phyloP scores from a whole-genome alignment of 2,797 vertebrate genomes.

The Knipowitschia caucasica region DNA sequence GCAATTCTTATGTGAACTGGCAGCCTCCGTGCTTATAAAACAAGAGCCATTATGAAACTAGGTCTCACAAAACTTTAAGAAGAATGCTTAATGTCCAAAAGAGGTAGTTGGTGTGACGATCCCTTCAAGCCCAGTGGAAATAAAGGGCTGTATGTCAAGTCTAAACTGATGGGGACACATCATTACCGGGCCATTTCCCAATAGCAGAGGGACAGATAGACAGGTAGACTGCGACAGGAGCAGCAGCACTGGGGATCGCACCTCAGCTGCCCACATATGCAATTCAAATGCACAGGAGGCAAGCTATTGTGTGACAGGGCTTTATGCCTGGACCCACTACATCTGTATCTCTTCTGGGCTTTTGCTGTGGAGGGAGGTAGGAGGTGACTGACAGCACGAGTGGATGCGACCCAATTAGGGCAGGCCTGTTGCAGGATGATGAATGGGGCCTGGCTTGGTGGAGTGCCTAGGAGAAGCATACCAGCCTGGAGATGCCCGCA shows the following conservation, averaged over 20 bases:
- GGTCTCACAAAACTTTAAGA: slow-evolving; percentile 68
- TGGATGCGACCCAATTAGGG: slow-evolving; percentile 79
- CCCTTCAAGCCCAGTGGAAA: slow-evolving; percentile 55
- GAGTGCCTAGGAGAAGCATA: slow-evolving; percentile 62
- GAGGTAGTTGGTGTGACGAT: slow-evolving; percentile 36
- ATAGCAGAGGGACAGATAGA: slow-evolving; percentile 51
- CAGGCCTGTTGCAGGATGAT: slow-evolving; percentile 76
- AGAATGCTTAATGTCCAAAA: slow-evolving; percentile 66
- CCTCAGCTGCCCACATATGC: slow-evolving; percentile 72
- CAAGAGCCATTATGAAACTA: slow-evolving; percentile 67
- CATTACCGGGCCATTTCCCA: slow-evolving; percentile 64
- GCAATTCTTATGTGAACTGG: slow-evolving; percentile 74
- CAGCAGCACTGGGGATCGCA: slow-evolving; percentile 41
- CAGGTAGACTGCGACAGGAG: slow-evolving; percentile 47
- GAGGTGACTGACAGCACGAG: slow-evolving; percentile 80
- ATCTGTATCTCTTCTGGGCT: slow-evolving; percentile 71
- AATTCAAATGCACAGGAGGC: slow-evolving; percentile 70
- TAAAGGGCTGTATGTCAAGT: slow-evolving; percentile 48
- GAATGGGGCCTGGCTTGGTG: slow-evolving; percentile 68
- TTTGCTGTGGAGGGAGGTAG: slow-evolving; percentile 51
- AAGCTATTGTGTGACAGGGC: slow-evolving; percentile 55
- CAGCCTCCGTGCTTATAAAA: slow-evolving; percentile 70
- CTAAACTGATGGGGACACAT: slow-evolving; percentile 73
- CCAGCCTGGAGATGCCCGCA: slow-evolving; percentile 69
- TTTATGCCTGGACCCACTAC: slow-evolving; percentile 58